Base-by-base conservation (phyloP, 2,797 vertebrate genomes). In the Mus minutoides region DNA sequence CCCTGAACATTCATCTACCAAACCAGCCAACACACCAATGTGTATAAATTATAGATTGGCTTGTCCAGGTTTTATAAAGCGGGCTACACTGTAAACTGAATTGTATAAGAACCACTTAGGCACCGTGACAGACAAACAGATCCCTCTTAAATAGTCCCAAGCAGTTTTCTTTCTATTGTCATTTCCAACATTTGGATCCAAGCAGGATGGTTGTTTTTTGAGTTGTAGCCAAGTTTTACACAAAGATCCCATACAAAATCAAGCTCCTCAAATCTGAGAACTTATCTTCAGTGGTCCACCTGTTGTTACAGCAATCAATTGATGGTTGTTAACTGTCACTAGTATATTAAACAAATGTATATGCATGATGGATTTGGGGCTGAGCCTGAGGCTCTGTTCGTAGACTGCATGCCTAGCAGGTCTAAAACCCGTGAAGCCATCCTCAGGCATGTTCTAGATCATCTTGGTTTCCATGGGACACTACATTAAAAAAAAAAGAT, bases 21-120 rank as follows among this genome's bases (percentile, higher is more conserved):
- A 88, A 43, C 9, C 71, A 40, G n/a, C 22, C 46, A 82, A 64
- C 19, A 60, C 37, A 67, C 67, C 40, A 58, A 64, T 78, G 78
- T 43, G n/a, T 64, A 37, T 71, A 29, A 54, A 43, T 95, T 69
- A 58, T 77, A 73, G 79, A 84, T 85, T 52, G 85, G 46, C 14
- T n/a, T 92, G 83, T 87, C n/a, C 71, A 85, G 69, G 7, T 93
- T 86, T 78, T 56, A 78, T 21, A 67, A 88, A 76, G 64, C 4
- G 21, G 56, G 29, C 31, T 88, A 49, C 49, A 8, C 9, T n/a
- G 54, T 76, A 73, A 46, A 88, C 22, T 73, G 87, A 82, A 71
- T 31, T 78, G 37, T n/a, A 1, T 67, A 77, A 92, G 52, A 92
- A n/a, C 24, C 29, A 37, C 85, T 95, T 79, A 75, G 19, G 34